A percentile compares a stretch with the other conserved stretches of the same genome.
Evolutionary conservation across 2,888 invertebrate genomes (phyloP).

Genomic region (Herminia tarsipennalis): DNA sequence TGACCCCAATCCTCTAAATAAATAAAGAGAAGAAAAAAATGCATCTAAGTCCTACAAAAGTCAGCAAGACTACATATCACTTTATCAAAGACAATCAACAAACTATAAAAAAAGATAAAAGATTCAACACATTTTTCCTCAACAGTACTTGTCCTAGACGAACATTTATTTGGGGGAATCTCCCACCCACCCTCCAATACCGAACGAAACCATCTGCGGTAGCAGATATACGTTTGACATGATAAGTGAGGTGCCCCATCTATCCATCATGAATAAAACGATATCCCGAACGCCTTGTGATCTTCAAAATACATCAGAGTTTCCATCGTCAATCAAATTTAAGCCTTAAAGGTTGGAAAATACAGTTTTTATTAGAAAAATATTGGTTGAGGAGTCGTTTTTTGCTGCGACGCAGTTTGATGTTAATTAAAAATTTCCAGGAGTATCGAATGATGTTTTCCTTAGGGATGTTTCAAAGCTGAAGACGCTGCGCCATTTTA

Average conservation of each 20-base stretch:
- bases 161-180: background rate
- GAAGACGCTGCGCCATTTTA: no score
- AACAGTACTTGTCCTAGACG: constrained; percentile 1
- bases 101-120: background rate
- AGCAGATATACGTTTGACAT: constrained; percentile 14
- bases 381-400: background rate
- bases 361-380: constrained; percentile 1
- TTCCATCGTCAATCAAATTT: constrained; percentile 3
- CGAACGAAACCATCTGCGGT: constrained; percentile 8
- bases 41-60: no score
- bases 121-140: background rate
- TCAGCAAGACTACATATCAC: no score
- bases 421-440: constrained; percentile 19
- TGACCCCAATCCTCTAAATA: no score
- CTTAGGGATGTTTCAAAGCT: background rate
- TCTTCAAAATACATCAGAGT: background rate
- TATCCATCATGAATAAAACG: constrained; percentile 25
- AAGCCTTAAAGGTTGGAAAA: accelerated
- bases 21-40: no score
- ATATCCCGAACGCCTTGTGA: constrained; percentile 4
- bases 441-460: no score
- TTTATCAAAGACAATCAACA: no score
- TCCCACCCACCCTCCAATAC: background rate
- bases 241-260: constrained; percentile 13
- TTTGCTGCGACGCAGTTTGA: constrained; percentile 16